Evolutionary conservation across 2,797 vertebrate genomes (phyloP), one percentile per base, ranked within the genome.

Genomic region (Scarus forsteni): DNA sequence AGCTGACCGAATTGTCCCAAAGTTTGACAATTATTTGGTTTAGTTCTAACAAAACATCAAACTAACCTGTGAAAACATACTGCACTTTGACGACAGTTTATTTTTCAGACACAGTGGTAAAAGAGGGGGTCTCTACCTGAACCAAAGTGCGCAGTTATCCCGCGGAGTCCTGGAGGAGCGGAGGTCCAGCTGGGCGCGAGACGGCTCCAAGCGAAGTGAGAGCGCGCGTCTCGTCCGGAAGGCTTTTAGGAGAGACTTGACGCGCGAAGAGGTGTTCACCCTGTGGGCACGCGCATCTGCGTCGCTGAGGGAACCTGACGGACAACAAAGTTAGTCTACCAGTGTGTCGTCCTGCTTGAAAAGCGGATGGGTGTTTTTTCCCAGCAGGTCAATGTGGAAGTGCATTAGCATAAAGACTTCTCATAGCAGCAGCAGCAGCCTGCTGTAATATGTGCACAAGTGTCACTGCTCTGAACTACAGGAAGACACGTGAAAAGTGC

Each of bases 201-300:
- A 54, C 38, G 75, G 55, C 46, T 50, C 70, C 6, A 55, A 63
- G 40, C 5, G 54, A n/a, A 67, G 59, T 46, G 36, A 60, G 68
- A 49, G 74, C 71, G 81, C 65, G 86, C 77, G 73, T 55, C 50
- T n/a, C 46, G 77, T 75, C 85, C 91, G 88, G 88, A 88, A 85
- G 69, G 51, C 27, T 70, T 70, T 59, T 59, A 44, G 80, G 77
- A 39, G 38, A 7, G 57, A 51, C 45, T 40, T 45, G 6, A 51
- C 74, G 79, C 63, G 85, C 83, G 10, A 54, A 0, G 36, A 69
- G 79, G 83, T 51, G 11, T 79, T 71, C 80, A 75, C 55, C 85
- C 86, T 55, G 52, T 49, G 73, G 38, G 68, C 58, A 12, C 43
- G 53, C 27, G 78, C 73, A 42, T 18, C 27, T 1, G 35, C 50